Evolutionary conservation across 2,888 invertebrate genomes (phyloP).

Genomic region (Tromatobia lineatoria): DNA sequence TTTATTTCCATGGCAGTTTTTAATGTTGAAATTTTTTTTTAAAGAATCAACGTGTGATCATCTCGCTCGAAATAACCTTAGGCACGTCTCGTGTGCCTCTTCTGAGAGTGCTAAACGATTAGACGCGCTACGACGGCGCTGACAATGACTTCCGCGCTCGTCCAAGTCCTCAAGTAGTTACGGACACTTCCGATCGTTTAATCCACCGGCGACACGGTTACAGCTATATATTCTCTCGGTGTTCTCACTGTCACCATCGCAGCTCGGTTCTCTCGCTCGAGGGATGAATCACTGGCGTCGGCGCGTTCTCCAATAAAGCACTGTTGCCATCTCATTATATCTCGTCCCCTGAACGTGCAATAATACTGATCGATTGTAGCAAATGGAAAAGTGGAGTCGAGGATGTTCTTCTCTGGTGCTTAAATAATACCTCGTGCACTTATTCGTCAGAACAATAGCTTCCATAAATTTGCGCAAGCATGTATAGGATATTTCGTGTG

Average conservation of each 20-base stretch:
- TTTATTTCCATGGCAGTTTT: no score
- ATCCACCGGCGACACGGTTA: constrained; percentile 18
- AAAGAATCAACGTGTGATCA: not conserved
- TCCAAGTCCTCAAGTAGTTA: constrained; percentile 32
- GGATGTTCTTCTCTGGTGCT: not conserved
- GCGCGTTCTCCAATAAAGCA: constrained; percentile 4
- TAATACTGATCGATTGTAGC: constrained; percentile 41
- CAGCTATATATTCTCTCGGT: not conserved
- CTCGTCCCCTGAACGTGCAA: constrained; percentile 31
- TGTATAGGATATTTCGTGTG: not conserved
- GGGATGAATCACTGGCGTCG: constrained; percentile 36
- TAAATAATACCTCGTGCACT: not conserved
- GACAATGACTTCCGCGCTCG: constrained; percentile 42
- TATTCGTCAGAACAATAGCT: not conserved
- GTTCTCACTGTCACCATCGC: constrained; percentile 16
- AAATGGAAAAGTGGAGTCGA: constrained; percentile 32
- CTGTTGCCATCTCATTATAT: constrained; percentile 27
- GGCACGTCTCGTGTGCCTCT: constrained; percentile 25
- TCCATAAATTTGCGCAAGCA: not conserved
- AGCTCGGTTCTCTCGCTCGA: not conserved
- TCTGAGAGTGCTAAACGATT: constrained; percentile 13
- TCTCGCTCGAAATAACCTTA: not conserved
- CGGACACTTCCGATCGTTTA: constrained; percentile 51
- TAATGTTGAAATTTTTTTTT: no score
- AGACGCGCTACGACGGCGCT: constrained; percentile 32